Evolutionary conservation across 2,797 vertebrate genomes (phyloP).

Genomic region (Acomys russatus): DNA sequence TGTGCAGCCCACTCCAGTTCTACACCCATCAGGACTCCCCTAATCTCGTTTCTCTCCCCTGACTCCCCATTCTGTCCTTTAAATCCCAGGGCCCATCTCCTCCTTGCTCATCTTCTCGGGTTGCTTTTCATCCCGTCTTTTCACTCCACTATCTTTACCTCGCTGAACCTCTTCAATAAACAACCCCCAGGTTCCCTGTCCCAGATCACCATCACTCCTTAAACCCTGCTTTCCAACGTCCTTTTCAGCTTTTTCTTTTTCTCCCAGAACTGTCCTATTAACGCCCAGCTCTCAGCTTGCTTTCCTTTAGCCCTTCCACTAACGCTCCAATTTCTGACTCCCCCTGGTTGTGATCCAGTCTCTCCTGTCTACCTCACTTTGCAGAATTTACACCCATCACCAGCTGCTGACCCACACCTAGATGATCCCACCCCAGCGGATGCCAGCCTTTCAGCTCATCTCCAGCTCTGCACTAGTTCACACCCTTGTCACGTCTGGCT

Average conservation of each 20-base stretch:
- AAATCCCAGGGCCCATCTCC: conserved; percentile 60
- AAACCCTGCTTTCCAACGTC: conserved; percentile 2
- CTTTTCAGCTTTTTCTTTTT: conserved; percentile 44
- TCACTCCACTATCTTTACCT: conserved; percentile 42
- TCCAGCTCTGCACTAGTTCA: conserved; percentile 75
- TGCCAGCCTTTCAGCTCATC: conserved; percentile 69
- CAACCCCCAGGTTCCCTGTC: conserved; percentile 31
- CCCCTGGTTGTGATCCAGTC: conserved; percentile 36
- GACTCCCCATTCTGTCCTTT: conserved; percentile 37
- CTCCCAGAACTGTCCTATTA: conserved; percentile 27
- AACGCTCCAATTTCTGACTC: conserved; percentile 17
- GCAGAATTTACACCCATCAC: conserved; percentile 21
- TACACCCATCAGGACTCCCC: conserved; percentile 16
- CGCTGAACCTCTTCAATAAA: conserved; percentile 31
- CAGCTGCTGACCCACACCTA: conserved; percentile 11
- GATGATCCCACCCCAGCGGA: not conserved
- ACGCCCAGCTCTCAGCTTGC: conserved; percentile 34
- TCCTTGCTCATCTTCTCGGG: not conserved
- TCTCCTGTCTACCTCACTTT: conserved; percentile 35
- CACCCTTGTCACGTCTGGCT: conserved; percentile 82
- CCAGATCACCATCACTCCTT: conserved; percentile 59
- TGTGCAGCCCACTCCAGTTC: conserved; percentile 4
- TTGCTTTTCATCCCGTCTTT: not conserved
- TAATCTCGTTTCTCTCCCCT: conserved; percentile 24
- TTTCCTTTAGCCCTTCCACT: not conserved